Base-by-base conservation (phyloP, 1,140 invertebrate species). In the Caerostris darwini region DNA sequence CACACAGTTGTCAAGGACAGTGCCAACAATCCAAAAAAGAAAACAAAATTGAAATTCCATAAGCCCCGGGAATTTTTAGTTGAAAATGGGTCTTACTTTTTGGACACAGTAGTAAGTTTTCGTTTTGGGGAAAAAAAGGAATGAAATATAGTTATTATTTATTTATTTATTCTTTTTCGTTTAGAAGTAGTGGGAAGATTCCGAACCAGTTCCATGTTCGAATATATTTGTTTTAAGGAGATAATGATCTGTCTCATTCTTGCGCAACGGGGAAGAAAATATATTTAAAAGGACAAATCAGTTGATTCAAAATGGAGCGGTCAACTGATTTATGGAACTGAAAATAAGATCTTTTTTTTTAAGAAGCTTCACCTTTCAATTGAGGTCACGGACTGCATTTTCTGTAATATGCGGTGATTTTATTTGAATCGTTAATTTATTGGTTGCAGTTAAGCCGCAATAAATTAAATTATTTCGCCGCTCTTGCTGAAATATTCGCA, bases 281-380 rank as follows among this genome's bases (percentile, higher is more conserved):
- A 77, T 50, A 77, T 77, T 77, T 77, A 12, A 77, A 77, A 77
- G 71, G 71, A 34, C 71, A 7, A 77, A 77, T 77, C 71, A 77
- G 34, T 77, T 77, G 12, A 77, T 50, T 7, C 34, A 50, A 77
- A 53, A 77, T 77, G 71, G 71, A 77, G 53, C 71, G 53, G 12
- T 8, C 71, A 50, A 53, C 71, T 34, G 71, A 77, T 77, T 77
- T 77, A 77, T 53, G 10, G 8, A n/a, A 10, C 71, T 50, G 71
- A 50, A 53, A 10, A 50, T 77, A 53, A 77, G 53, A 77, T 50
- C 34, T 53, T 12, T 34, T 53, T 5, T 77, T 77, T 77, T 77
- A 77, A 77, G 3, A 19, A 34, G 71, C 53, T 77, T 77, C 71
- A 77, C 71, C 71, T 77, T 12, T 12, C 10, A 77, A 77, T 77